Evolutionary conservation across 2,888 invertebrate genomes (phyloP).

Genomic region (Cerastis leucographa): DNA sequence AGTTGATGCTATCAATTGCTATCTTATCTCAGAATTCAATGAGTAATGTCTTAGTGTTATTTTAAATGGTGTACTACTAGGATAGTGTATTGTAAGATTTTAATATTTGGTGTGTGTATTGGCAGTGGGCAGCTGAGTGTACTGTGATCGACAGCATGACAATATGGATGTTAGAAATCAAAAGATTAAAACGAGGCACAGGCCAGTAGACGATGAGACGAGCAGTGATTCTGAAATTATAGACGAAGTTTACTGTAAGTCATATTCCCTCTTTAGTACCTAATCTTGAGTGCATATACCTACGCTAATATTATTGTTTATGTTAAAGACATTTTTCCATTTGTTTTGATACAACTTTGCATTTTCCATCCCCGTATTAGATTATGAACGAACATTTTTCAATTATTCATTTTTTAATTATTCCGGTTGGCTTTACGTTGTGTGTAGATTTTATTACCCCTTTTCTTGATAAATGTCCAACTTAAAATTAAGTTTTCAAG

Average conservation of each 20-base stretch:
- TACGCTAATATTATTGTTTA: conserved; percentile 38
- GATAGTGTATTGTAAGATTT: conserved; percentile 72
- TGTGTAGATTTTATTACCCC: neutral
- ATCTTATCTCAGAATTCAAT: conserved; percentile 84
- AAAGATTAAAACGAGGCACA: conserved; percentile 76
- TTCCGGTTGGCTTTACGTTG: neutral
- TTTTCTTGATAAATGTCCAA: neutral
- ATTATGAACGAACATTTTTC: neutral
- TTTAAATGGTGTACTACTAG: conserved; percentile 78
- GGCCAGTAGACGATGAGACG: conserved; percentile 87
- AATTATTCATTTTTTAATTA: conserved; percentile 24
- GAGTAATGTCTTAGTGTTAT: conserved; percentile 86
- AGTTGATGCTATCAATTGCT: conserved; percentile 82
- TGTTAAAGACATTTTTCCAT: conserved; percentile 4
- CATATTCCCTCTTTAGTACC: conserved; percentile 38
- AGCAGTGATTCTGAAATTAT: conserved; percentile 84
- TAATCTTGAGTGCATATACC: conserved; percentile 29
- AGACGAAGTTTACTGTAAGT: conserved; percentile 82
- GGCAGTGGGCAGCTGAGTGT: conserved; percentile 66
- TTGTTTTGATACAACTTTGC: conserved; percentile 18
- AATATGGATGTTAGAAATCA: conserved; percentile 81
- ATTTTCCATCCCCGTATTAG: conserved; percentile 19
- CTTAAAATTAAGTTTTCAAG: neutral
- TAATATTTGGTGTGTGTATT: conserved; percentile 68
- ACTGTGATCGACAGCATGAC: conserved; percentile 66